Evolutionary conservation across 2,888 invertebrate genomes (phyloP), one percentile per base, ranked within the genome.

Genomic region (Thumatha senex): DNA sequence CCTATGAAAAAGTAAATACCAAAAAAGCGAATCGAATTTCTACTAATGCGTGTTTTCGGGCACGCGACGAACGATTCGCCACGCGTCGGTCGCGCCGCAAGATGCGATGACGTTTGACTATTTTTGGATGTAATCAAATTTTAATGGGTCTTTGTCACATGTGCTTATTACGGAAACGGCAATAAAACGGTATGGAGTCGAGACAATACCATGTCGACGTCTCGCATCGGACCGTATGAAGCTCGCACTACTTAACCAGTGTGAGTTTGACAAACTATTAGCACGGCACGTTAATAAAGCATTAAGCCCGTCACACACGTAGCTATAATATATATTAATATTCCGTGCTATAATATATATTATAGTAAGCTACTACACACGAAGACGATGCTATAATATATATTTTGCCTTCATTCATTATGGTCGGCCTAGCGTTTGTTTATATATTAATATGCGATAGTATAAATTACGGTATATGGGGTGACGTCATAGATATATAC

Each of bases 31-130:
- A 70, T 78, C 90, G 79, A 89, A 90, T 87, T 77, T 87, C 39
- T 86, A 90, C 84, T 86, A 90, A 91, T 87, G 86, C 80, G 72
- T 89, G 88, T 88, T 90, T 86, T 83, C 82, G 84, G 84, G 81
- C 89, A 89, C 89, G 87, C 86, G 89, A 82, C 87, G 68, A 52
- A 54, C 63, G 69, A 82, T 87, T 80, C 50, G 81, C 59, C 74
- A 75, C 78, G 82, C 75, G 62, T 58, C 66, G 74, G 60, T 67
- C 70, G 74, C 68, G 62, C 47, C 61, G 61, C 70, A 64, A 72
- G 67, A 74, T 66, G 66, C 59, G 64, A 67, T 64, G 65, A 67
- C 63, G 64, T 39, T 57, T 56, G 54, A 61, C 60, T 76, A 74
- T 71, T 72, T 78, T 72, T 72, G 67, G 70, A 52, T 63, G 66